Conservation (phyloP, 37 sponge, comb jelly and placozoan genomes). For the Halisarca cf. caerulea region DNA sequence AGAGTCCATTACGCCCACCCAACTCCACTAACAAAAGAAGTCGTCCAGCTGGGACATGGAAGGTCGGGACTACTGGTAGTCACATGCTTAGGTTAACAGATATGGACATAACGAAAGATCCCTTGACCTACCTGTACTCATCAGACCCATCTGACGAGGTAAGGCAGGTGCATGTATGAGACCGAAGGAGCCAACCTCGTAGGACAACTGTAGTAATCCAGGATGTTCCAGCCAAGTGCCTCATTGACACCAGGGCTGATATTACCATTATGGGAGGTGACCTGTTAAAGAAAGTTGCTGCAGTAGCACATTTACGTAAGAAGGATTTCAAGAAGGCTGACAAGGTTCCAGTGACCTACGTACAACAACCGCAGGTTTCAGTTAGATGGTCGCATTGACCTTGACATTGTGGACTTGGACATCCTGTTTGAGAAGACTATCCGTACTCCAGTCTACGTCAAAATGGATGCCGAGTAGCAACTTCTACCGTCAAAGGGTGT, state of each 20-base stretch:
- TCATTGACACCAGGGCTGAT: conserved; percentile 42
- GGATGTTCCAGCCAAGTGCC: conserved; percentile 12
- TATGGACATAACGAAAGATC: neutral
- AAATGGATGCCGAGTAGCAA: conserved; percentile 52
- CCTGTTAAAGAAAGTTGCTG: conserved; percentile 29
- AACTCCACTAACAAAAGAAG: neutral
- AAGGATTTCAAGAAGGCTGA: conserved; percentile 17
- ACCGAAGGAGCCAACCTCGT: conserved; percentile 19
- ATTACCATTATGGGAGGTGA: conserved; percentile 34
- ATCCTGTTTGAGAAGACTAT: conserved; percentile 37
- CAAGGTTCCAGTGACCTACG: neutral
- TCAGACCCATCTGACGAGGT: neutral
- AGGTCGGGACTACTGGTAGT: neutral
- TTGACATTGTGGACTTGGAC: conserved; percentile 50
- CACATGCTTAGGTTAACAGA: neutral
- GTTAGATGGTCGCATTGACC: conserved; percentile 52
- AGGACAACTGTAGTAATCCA: neutral
- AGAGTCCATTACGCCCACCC: neutral
- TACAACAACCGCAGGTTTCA: conserved; percentile 38
- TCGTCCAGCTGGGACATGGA: neutral
- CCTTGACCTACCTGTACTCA: neutral
- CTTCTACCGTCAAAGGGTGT: conserved; percentile 56
- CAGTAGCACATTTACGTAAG: conserved; percentile 16
- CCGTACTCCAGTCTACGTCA: conserved; percentile 40
- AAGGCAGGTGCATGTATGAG: neutral